These are phyloP conservation scores for Leptestheria dahalacensis DNA, from an alignment of 1,140 invertebrate species.

Conservation along the genomic window DNA sequence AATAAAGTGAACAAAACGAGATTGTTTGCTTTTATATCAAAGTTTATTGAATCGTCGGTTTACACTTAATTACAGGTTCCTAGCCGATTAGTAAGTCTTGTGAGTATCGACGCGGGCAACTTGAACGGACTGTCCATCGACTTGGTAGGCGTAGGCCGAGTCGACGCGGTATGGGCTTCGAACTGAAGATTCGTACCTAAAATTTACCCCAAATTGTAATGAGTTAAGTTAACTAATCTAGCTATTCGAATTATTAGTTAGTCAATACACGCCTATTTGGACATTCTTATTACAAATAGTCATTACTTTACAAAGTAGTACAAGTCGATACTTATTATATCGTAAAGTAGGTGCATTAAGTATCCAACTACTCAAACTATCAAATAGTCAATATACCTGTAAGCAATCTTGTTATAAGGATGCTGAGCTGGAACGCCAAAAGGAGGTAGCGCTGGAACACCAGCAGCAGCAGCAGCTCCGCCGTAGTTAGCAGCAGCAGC, in stretches of 20 bases:
- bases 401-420: neutral
- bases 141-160: conserved; percentile 16
- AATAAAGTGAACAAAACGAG: too few species aligned
- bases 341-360: too few species aligned
- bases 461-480: neutral
- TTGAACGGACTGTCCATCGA: conserved; percentile 15
- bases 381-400: neutral
- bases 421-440: conserved; percentile 7
- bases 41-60: neutral
- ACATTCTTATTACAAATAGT: neutral
- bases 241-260: too few species aligned
- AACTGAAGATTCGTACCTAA: conserved; percentile 12
- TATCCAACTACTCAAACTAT: too few species aligned
- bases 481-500: too few species aligned
- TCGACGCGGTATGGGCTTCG: conserved; percentile 8
- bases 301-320: too few species aligned
- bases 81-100: neutral
- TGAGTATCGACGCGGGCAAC: conserved; percentile 8
- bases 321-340: too few species aligned
- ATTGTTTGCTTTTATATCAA: neutral
- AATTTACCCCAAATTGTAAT: too few species aligned
- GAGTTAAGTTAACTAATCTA: too few species aligned
- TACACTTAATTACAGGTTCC: neutral
- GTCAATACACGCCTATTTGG: neutral
- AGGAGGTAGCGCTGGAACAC: neutral